A percentile compares a stretch with the other conserved stretches of the same genome.
Conservation (phyloP, 2,113 vertebrate genomes). For the Orthochromis indermauri region DNA sequence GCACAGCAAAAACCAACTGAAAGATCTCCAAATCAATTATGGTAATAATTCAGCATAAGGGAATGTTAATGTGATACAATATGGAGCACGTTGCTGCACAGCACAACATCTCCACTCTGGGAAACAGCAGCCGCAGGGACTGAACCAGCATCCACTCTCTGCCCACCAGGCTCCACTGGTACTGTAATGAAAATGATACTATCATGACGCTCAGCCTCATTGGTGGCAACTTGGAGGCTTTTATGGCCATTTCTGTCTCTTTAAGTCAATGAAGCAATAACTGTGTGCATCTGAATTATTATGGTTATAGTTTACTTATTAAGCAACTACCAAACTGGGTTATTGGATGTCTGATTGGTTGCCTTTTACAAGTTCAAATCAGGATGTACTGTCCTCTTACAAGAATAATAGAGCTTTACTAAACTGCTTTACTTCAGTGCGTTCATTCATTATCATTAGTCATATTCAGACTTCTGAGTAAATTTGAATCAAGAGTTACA, state of each 20-base stretch:
- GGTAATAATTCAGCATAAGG: not conserved
- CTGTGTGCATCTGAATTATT: not conserved
- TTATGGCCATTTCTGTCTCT: not conserved
- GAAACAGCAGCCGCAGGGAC: not conserved
- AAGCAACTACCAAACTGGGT: not conserved
- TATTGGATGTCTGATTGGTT: not conserved
- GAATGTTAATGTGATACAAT: not conserved
- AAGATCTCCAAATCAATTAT: not conserved
- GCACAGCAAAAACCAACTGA: not conserved
- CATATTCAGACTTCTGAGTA: not conserved
- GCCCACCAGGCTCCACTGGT: slow-evolving; percentile 21
- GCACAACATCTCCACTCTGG: not conserved
- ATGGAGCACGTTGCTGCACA: not conserved
- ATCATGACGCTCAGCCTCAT: not conserved
- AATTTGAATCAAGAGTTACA: not conserved
- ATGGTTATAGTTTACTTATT: not conserved
- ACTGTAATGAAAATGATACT: slow-evolving; percentile 19
- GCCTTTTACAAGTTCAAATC: not conserved
- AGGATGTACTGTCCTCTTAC: not conserved
- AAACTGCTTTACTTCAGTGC: not conserved
- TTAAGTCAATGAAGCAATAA: not conserved
- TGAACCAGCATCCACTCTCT: slow-evolving; percentile 6
- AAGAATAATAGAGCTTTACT: not conserved
- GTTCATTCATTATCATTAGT: not conserved
- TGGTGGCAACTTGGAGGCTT: not conserved